phyloP scores from a whole-genome alignment of 2,113 vertebrate genomes.

The Phocoena phocoena region DNA sequence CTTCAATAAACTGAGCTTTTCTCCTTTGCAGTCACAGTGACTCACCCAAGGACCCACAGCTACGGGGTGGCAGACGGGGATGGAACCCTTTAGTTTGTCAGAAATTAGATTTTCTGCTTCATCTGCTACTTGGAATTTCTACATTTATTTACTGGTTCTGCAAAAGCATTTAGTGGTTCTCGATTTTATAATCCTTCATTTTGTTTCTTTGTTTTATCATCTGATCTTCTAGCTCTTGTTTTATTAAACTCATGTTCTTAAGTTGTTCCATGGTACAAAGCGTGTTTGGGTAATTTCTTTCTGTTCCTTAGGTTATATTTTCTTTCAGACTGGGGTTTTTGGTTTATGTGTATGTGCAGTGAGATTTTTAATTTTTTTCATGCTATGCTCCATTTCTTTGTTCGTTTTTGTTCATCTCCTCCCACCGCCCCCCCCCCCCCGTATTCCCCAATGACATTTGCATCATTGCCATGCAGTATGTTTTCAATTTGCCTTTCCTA shows the following conservation, averaged over 20 bases:
- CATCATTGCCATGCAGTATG: background rate
- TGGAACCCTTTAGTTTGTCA: background rate
- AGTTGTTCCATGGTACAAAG: background rate
- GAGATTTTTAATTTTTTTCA: background rate
- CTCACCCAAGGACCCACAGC: background rate
- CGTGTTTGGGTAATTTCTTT: background rate
- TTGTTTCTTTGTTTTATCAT: background rate
- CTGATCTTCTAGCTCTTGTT: background rate
- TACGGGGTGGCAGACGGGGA: background rate
- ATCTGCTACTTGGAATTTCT: background rate
- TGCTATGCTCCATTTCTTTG: background rate
- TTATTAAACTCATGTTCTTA: conserved; percentile 6
- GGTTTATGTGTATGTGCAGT: background rate
- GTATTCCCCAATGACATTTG: background rate
- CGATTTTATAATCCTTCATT: background rate
- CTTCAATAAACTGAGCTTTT: background rate
- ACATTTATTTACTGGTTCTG: background rate
- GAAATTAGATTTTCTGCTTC: background rate
- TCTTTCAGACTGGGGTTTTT: background rate
- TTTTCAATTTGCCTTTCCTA: background rate
- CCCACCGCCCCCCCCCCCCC: rapidly evolving
- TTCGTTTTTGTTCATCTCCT: background rate
- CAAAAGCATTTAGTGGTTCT: background rate
- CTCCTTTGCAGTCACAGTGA: background rate
- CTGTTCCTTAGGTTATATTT: background rate